phyloP scores from a whole-genome alignment of 2,113 vertebrate species.

The Planiliza haematocheilus region DNA sequence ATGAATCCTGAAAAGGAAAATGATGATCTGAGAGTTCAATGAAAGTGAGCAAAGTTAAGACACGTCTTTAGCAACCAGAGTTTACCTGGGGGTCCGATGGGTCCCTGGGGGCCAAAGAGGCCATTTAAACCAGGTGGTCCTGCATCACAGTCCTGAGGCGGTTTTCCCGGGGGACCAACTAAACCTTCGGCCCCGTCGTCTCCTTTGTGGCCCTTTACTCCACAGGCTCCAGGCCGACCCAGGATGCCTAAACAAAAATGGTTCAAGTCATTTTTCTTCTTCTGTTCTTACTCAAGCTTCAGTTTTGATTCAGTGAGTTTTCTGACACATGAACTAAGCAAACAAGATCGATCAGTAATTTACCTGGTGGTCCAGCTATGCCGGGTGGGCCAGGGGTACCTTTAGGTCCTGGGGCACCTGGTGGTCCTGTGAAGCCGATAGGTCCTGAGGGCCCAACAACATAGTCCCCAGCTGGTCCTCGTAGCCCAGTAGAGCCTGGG shows the following conservation, averaged over 20 bases:
- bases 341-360: neutral
- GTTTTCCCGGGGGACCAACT: conserved; percentile 47
- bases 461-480: conserved; percentile 70
- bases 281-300: too few relatives aligned
- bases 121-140: conserved; percentile 59
- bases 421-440: conserved; percentile 62
- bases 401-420: conserved; percentile 76
- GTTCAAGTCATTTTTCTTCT: too few relatives aligned
- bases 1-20: conserved; percentile 56
- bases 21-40: neutral
- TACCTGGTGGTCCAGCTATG: conserved; percentile 61
- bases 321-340: too few relatives aligned
- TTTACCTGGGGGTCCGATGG: conserved; percentile 70
- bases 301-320: too few relatives aligned
- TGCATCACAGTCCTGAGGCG: conserved; percentile 30
- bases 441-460: conserved; percentile 62
- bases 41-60: neutral
- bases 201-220: conserved; percentile 63
- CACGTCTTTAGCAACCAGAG: neutral
- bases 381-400: conserved; percentile 76
- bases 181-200: conserved; percentile 50
- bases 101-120: conserved; percentile 53
- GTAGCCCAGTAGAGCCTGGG: conserved; percentile 70
- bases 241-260: conserved; percentile 32
- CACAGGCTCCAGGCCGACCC: conserved; percentile 57